phyloP scores from a whole-genome alignment of 35 echinoderm and acorn worm genomes.

The Stichopus chloronotus region DNA sequence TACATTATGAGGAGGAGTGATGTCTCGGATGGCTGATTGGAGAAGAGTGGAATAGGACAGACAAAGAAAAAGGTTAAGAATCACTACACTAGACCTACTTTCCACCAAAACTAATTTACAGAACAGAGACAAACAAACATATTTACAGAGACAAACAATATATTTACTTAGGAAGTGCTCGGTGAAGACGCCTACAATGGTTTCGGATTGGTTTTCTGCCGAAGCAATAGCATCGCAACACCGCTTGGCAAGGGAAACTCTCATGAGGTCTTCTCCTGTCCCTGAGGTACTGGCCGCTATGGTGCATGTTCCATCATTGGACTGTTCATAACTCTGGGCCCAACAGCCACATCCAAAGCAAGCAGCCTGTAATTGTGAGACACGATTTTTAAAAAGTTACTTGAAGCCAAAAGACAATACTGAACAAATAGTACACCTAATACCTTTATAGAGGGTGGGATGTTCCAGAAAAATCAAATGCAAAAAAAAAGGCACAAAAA shows the following conservation, averaged over 20 bases:
- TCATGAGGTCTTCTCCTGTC: slow-evolving; percentile 85
- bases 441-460: too few species aligned
- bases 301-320: slow-evolving; percentile 5
- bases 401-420: background rate
- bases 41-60: too few species aligned
- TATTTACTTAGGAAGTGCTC: slow-evolving; percentile 67
- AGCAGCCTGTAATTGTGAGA: slow-evolving; percentile 57
- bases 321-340: slow-evolving; percentile 61
- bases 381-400: background rate
- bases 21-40: too few species aligned
- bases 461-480: too few species aligned
- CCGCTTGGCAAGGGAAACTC: slow-evolving; percentile 73
- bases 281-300: slow-evolving; percentile 85
- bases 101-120: too few species aligned
- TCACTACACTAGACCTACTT: too few species aligned
- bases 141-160: too few species aligned
- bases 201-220: slow-evolving; percentile 54
- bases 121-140: too few species aligned
- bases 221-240: slow-evolving; percentile 58
- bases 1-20: too few species aligned
- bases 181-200: slow-evolving; percentile 62
- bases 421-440: background rate
- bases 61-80: too few species aligned
- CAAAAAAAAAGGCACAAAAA: too few species aligned
- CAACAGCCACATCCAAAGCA: slow-evolving; percentile 95